Evolutionary conservation across 1,140 invertebrate species (phyloP), one percentile per base, ranked within the genome.

Genomic region (Bombus breviceps): DNA sequence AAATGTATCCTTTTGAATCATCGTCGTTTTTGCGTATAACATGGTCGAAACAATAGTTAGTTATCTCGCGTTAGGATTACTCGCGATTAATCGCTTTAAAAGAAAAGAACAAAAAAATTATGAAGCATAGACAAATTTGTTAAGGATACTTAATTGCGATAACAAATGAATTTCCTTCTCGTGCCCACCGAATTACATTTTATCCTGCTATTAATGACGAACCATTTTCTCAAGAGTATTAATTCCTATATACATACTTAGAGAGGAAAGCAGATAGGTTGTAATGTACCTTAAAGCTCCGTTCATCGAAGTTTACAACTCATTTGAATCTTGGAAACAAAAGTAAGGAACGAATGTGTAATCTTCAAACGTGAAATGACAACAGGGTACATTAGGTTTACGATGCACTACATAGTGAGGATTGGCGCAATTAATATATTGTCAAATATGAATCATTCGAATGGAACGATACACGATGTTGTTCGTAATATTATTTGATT

Each of bases 331-430:
- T 77, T 39, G 34, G 9, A n/a, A 18, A 39, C 12, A 43, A 83
- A 76, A 77, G 37, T 37, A 68, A 74, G 37, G 15, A 71, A 79
- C 32, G 22, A 71, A 69, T 28, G 71, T 18, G 22, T 74, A 66
- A 25, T 71, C 62, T 37, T 74, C 64, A 66, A 68, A 81, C 22
- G 72, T 57, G 32, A 87, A n/a, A 83, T 53, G 73, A 32, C 41
- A 82, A 88, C 89, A 90, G 89, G 89, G 89, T 90, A 90, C 69
- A 68, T 71, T 90, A 88, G 73, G 66, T 76, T 80, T 81, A 86
- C 59, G n/a, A 85, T 62, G 57, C 47, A 57, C 64, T 62, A 68
- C 13, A n/a, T 59, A 41, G 41, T 1, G 34, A 57, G 22, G 8
- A 78, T 87, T 76, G 57, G 28, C n/a, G 75, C 41, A 22, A 59